Conservation (phyloP, 2,797 vertebrate species). For the Passerculus sandwichensis region DNA sequence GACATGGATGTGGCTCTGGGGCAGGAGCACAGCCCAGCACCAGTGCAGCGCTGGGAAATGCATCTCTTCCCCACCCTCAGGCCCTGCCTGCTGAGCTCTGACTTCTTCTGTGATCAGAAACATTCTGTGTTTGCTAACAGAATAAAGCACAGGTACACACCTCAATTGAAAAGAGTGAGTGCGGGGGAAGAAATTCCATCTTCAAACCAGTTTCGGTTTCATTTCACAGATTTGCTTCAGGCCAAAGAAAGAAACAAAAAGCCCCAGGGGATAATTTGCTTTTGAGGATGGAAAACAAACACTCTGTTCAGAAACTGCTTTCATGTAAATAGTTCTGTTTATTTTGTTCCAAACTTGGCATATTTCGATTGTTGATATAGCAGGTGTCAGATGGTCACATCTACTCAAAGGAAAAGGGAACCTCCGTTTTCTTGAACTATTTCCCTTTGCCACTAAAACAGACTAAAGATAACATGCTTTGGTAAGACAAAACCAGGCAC, state of each 20-base stretch:
- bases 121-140: rapidly evolving
- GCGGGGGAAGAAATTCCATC: background rate
- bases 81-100: rapidly evolving
- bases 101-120: background rate
- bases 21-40: background rate
- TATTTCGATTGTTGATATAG: background rate
- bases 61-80: background rate
- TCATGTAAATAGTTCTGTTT: background rate
- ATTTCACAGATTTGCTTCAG: background rate
- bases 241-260: background rate
- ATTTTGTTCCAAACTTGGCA: background rate
- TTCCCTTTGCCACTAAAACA: background rate
- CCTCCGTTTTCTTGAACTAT: background rate
- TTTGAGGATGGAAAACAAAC: background rate
- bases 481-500: background rate
- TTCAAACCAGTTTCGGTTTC: background rate
- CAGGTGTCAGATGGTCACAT: background rate
- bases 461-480: background rate
- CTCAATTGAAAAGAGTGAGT: background rate
- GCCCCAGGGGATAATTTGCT: background rate
- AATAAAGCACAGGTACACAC: background rate
- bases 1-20: background rate
- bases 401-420: background rate
- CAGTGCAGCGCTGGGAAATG: background rate
- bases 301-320: background rate